These are phyloP conservation scores for Rhopilema esculentum DNA, from an alignment of 30 jellyfish, hydroid and myxozoan genomes.

Conservation along the genomic window DNA sequence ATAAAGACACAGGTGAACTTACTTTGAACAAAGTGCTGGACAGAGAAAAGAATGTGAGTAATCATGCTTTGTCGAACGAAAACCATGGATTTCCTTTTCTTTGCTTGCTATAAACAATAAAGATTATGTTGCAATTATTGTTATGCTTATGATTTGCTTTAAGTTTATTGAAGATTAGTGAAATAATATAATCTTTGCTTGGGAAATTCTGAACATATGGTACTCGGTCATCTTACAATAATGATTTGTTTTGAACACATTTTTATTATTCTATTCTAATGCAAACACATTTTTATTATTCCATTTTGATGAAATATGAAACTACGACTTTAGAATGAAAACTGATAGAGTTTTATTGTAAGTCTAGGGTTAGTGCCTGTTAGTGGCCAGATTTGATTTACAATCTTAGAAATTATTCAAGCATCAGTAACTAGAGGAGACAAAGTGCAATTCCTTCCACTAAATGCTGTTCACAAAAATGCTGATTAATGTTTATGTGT, in stretches of 20 bases:
- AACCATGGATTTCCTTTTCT: background rate
- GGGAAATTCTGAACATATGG: background rate
- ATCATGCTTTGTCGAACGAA: background rate
- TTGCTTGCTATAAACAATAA: background rate
- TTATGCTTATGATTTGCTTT: background rate
- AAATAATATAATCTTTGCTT: background rate
- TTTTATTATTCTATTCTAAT: too few species aligned
- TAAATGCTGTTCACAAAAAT: too few species aligned
- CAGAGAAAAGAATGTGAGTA: constrained; percentile 58
- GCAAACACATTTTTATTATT: too few species aligned
- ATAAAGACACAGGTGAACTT: constrained; percentile 63
- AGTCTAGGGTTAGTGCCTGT: too few species aligned
- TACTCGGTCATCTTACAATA: background rate
- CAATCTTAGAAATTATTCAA: too few species aligned
- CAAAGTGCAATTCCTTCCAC: too few species aligned
- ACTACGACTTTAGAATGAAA: too few species aligned
- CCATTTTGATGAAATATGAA: too few species aligned
- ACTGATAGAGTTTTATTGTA: too few species aligned
- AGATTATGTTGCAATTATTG: background rate
- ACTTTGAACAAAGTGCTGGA: constrained; percentile 52
- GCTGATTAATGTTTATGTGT: too few species aligned
- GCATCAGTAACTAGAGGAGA: too few species aligned
- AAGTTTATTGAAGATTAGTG: background rate
- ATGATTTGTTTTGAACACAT: background rate
- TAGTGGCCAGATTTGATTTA: too few species aligned